These are phyloP conservation scores for Cordilura impudica DNA, from an alignment of 2,888 invertebrate genomes.

Conservation along the genomic window DNA sequence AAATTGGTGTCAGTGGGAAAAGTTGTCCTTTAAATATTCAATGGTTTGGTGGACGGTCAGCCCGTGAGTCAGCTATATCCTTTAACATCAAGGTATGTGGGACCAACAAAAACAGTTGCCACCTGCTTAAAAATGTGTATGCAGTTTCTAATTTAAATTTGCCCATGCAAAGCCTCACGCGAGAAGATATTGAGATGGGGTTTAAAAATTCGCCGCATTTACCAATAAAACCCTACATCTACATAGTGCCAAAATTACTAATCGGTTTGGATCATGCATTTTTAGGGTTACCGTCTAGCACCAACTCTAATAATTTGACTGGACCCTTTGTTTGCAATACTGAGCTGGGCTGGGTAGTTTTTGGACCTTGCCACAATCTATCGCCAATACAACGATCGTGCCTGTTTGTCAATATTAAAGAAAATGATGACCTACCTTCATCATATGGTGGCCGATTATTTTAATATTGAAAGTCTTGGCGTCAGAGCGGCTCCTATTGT, in stretches of 20 bases:
- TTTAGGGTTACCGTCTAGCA: not conserved
- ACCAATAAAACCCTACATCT: no score
- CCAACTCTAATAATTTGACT: not conserved
- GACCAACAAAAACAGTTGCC: constrained; percentile 4
- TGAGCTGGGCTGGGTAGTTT: constrained; percentile 54
- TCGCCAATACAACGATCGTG: not conserved
- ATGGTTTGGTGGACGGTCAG: constrained; percentile 32
- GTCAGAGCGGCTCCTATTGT: constrained; percentile 12
- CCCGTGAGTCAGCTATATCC: constrained; percentile 5
- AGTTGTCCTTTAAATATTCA: not conserved
- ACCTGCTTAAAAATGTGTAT: constrained; percentile 19
- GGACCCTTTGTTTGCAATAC: constrained; percentile 57
- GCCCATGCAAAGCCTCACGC: no score
- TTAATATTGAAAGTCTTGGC: constrained; percentile 33
- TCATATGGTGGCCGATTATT: constrained; percentile 25
- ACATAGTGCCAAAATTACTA: no score
- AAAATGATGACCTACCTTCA: constrained; percentile 11
- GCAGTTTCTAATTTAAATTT: no score
- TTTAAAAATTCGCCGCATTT: no score
- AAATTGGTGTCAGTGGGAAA: constrained; percentile 12
- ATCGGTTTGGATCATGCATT: no score
- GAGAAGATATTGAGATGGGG: no score
- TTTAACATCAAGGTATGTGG: constrained; percentile 26
- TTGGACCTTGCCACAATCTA: constrained; percentile 24
- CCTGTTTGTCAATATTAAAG: not conserved